Evolutionary conservation across 2,888 invertebrate species (phyloP).

Genomic region (Drosophila monieri): DNA sequence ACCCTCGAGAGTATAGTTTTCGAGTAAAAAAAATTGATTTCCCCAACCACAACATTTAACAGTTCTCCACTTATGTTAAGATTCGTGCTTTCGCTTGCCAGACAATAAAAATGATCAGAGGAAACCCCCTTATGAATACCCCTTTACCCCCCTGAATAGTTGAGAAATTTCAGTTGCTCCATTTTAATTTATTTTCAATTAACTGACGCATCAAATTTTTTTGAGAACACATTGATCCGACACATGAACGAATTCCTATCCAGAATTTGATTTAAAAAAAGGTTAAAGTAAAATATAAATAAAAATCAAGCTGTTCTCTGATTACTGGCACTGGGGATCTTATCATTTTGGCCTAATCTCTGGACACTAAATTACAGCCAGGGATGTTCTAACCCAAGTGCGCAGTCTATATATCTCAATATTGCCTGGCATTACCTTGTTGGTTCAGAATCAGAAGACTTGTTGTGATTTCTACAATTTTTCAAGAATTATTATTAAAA

Average conservation of each 20-base stretch:
- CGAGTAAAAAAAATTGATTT: neutral
- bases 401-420: neutral
- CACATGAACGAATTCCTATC: neutral
- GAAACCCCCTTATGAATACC: neutral
- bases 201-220: slow-evolving; percentile 22
- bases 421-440: neutral
- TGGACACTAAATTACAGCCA: slow-evolving; percentile 17
- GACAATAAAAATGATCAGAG: neutral
- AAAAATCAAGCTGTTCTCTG: neutral
- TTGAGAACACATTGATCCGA: neutral
- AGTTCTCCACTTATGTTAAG: neutral
- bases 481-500: too few relatives aligned
- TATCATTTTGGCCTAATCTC: slow-evolving; percentile 27
- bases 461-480: neutral
- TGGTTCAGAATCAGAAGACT: neutral
- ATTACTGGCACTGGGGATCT: slow-evolving; percentile 16
- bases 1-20: neutral
- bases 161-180: slow-evolving; percentile 7
- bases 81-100: neutral
- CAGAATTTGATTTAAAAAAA: neutral
- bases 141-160: neutral
- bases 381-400: neutral
- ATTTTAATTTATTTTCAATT: slow-evolving; percentile 35
- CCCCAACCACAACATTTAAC: neutral
- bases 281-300: neutral